Percentiles rank a stretch among this genome's conserved stretches.
These are phyloP conservation scores for Philhelius pedissequus DNA, from an alignment of 2,888 invertebrate genomes.

Conservation along the genomic window DNA sequence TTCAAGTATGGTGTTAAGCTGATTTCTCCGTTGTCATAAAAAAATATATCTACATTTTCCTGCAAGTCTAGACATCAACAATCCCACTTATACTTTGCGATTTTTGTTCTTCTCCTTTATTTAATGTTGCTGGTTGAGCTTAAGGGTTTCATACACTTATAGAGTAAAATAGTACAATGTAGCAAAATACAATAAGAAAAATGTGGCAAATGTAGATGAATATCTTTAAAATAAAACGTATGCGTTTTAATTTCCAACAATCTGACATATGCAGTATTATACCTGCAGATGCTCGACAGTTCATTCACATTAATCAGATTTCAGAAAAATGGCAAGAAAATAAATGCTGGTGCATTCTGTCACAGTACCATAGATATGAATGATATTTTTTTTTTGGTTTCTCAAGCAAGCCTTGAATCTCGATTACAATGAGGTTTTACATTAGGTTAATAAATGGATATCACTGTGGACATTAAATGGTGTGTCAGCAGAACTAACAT, in stretches of 20 bases:
- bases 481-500: background rate
- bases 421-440: background rate
- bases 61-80: conserved; percentile 59
- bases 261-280: conserved; percentile 2
- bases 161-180: background rate
- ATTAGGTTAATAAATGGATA: background rate
- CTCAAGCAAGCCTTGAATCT: background rate
- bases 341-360: background rate
- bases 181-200: conserved; percentile 14
- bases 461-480: background rate
- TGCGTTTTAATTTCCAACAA: conserved; percentile 24
- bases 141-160: conserved; percentile 1
- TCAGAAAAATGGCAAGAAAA: conserved; percentile 4
- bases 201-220: conserved; percentile 34
- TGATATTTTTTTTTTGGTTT: background rate
- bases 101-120: conserved; percentile 27
- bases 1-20: conserved; percentile 44
- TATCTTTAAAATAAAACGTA: conserved; percentile 29
- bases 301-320: conserved; percentile 41
- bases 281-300: conserved; percentile 34
- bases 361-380: background rate
- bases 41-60: conserved; percentile 13
- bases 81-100: conserved; percentile 45
- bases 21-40: conserved; percentile 21
- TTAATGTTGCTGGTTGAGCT: conserved; percentile 18